Evolutionary conservation across 1,140 invertebrate species (phyloP).

Genomic region (Zaprionus africanus): DNA sequence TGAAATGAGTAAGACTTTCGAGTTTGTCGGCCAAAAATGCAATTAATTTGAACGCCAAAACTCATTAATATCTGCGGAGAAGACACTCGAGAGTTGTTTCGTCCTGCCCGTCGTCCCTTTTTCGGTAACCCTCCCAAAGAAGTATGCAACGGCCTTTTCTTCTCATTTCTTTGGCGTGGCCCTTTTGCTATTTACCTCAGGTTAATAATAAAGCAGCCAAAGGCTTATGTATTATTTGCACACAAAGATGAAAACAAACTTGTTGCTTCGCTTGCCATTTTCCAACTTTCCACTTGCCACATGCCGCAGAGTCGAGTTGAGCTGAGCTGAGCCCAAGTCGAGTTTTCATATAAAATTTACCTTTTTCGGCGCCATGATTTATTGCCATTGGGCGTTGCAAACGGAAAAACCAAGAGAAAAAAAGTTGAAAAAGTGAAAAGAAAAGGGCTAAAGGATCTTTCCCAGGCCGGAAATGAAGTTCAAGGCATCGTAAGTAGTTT

Average conservation of each 20-base stretch:
- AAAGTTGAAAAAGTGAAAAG: conserved; percentile 1
- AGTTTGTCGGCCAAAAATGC: conserved; percentile 68
- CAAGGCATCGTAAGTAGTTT: conserved; percentile 79
- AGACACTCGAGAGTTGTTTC: conserved; percentile 38
- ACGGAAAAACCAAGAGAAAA: conserved; percentile 50
- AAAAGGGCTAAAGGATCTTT: conserved; percentile 46
- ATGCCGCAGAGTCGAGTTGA: conserved; percentile 10
- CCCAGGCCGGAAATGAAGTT: conserved; percentile 73
- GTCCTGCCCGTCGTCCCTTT: conserved; percentile 2
- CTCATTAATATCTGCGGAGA: conserved; percentile 72
- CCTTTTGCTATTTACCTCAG: conserved; percentile 78
- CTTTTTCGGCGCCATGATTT: conserved; percentile 70
- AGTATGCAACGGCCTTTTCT: conserved; percentile 59
- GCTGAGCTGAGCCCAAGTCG: conserved; percentile 17
- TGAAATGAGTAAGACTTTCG: conserved; percentile 62
- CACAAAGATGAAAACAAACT: conserved; percentile 81
- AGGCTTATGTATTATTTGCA: conserved; percentile 70
- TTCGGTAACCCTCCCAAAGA: background rate
- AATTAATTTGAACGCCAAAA: conserved; percentile 82
- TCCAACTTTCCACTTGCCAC: conserved; percentile 26
- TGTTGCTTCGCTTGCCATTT: conserved; percentile 56
- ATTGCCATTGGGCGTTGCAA: conserved; percentile 65
- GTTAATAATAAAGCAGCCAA: conserved; percentile 80
- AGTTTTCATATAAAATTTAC: conserved; percentile 54
- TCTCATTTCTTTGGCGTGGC: conserved; percentile 25